Conservation (phyloP, 1,140 invertebrate species). For the Atopsyche davidsoni region DNA sequence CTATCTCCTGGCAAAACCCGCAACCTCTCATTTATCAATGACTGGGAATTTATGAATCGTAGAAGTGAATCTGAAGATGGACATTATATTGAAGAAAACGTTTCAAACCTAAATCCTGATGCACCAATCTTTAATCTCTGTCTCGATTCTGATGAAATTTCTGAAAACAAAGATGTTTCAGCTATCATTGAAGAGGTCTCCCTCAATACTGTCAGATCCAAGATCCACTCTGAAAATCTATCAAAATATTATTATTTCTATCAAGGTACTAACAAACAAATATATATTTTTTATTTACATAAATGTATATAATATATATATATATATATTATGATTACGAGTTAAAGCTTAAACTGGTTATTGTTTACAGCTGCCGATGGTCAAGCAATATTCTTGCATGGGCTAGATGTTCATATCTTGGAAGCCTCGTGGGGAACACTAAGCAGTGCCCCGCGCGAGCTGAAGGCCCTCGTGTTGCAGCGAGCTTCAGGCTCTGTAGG, state of each 20-base stretch:
- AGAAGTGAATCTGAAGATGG: too few species aligned
- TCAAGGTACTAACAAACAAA: conserved; percentile 74
- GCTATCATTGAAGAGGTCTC: too few species aligned
- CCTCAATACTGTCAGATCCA: too few species aligned
- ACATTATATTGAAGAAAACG: too few species aligned
- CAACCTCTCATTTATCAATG: neutral
- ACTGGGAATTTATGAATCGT: neutral
- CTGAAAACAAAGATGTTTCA: too few species aligned
- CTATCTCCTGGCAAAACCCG: neutral
- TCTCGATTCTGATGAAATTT: too few species aligned
- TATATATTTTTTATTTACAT: neutral
- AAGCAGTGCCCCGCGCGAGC: conserved; percentile 66
- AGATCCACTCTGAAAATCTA: too few species aligned
- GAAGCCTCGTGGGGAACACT: conserved; percentile 78
- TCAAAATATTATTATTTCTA: conserved; percentile 77
- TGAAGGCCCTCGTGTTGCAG: conserved; percentile 72
- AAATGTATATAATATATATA: neutral
- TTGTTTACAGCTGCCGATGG: conserved; percentile 70
- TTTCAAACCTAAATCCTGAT: too few species aligned
- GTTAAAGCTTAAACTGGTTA: conserved; percentile 17
- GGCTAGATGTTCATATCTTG: conserved; percentile 86
- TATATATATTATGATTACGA: neutral
- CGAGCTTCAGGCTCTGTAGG: conserved; percentile 79
- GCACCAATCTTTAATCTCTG: too few species aligned
- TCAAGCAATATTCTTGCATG: conserved; percentile 88